Evolutionary conservation across 2,888 invertebrate species (phyloP), one percentile per base, ranked within the genome.

Genomic region (Ochlodes sylvanus): DNA sequence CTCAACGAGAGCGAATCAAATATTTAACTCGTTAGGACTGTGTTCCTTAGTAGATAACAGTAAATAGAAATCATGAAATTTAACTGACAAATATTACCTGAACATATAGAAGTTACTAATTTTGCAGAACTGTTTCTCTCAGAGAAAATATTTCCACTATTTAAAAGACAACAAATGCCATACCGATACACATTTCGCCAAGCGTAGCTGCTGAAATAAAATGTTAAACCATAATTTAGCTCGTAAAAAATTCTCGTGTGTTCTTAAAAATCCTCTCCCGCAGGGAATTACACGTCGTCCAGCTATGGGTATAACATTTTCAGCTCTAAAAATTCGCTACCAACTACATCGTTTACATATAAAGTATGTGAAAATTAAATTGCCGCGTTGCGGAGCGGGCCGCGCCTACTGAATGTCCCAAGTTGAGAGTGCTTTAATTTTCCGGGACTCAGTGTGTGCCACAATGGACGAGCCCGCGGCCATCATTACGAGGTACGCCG

Each of bases 371-470:
- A 70, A 71, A 72, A 72, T 72, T 71, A 60, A 68, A 70, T 64
- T 70, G 68, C 69, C 42, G 60, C 50, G 58, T 12, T 44, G 56
- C 58, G 58, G 38, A 55, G 50, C 54, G 63, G 62, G 57, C 70
- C 68, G 61, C 56, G 72, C 71, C 70, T 73, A 71, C 65, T 69
- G 69, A 73, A 73, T 77, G 74, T 76, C 77, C 77, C 81, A 87
- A 89, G 85, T 89, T 88, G 80, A 78, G 83, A 78, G 55, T 77
- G 78, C 76, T 80, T 85, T 91, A 89, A 91, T 90, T 90, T 90
- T 91, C 90, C 89, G 89, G 89, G 75, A 79, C 74, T 79, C 82
- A 75, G 76, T 78, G 76, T 78, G 73, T 77, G 74, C 76, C 73
- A 89, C 86, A 88, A 90, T 90, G 83, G 76, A 72, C 72, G 73